Evolutionary conservation across 1,140 invertebrate genomes (phyloP), one percentile per base, ranked within the genome.

Genomic region (Cotesia chilonis): DNA sequence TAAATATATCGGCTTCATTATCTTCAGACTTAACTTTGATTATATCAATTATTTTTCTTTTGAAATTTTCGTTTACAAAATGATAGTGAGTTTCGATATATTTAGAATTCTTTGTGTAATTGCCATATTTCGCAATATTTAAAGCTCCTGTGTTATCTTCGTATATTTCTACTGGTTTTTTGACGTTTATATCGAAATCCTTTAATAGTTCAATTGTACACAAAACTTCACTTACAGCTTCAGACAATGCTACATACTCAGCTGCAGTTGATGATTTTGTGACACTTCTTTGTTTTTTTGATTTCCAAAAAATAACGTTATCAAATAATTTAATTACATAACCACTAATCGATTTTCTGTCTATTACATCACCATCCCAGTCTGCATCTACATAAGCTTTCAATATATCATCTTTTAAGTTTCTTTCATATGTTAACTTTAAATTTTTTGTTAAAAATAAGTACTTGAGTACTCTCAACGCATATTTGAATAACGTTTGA

Each of bases 381-480:
- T 80, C 77, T 10, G 77, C 52, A 66, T 80, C 78, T 17, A 75
- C 74, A 36, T 67, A 77, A 51, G 72, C 72, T 52, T 73, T 65
- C 4, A 78, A 35, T 54, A 20, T 68, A 10, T 75, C 74, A 6
- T 4, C 17, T 28, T 67, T 70, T 9, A 35, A 10, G 28, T 64
- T 70, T 60, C 51, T 60, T 4, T 38, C 9, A 57, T 74, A 70
- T 9, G 47, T 74, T 59, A 74, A 60, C 70, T 74, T 70, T 0
- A 66, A 20, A 66, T 65, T 54, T 74, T 60, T 74, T 6, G 73
- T 70, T 70, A 36, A 12, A 20, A 14, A 60, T 20, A 73, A 68
- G 36, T 70, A 74, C 37, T 74, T 74, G 17, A 74, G 14, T 28
- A 74, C 17, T 65, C 73, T 54, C 61, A 74, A 2, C 0, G 68